Evolutionary conservation across 30 jellyfish, hydroid and myxozoan species (phyloP).

Genomic region (Haliclystus octoradiatus): DNA sequence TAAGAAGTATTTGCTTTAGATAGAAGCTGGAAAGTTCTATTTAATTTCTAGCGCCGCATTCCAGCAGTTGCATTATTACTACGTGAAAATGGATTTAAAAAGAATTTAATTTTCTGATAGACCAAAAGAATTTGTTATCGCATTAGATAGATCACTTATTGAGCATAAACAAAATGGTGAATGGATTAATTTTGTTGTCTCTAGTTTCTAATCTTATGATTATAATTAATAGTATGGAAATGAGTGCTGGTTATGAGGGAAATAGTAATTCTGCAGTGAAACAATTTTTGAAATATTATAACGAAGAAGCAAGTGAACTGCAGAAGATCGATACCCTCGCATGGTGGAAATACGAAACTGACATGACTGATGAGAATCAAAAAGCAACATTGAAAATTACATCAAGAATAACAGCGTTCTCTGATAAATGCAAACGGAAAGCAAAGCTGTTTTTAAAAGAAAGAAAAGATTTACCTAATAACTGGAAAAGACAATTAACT

Average conservation of each 20-base stretch:
- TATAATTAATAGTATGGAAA: too few species aligned
- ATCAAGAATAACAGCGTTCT: conserved; percentile 16
- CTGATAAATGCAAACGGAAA: conserved; percentile 11
- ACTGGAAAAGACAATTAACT: conserved; percentile 48
- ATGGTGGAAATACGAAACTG: conserved; percentile 52
- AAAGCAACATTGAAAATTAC: conserved; percentile 26
- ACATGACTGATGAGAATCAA: conserved; percentile 18
- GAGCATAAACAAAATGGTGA: too few species aligned
- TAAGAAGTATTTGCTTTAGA: too few species aligned
- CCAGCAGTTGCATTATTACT: too few species aligned
- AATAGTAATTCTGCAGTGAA: neutral
- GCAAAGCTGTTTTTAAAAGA: conserved; percentile 38
- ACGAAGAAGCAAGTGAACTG: conserved; percentile 44
- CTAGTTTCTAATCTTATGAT: too few species aligned
- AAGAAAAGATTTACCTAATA: conserved; percentile 14
- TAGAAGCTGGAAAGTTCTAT: too few species aligned
- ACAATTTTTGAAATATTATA: conserved; percentile 34
- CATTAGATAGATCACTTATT: too few species aligned
- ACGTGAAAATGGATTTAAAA: too few species aligned
- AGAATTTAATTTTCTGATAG: too few species aligned
- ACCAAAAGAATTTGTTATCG: too few species aligned
- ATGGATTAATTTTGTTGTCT: too few species aligned
- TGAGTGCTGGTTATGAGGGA: neutral
- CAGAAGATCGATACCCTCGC: conserved; percentile 24
- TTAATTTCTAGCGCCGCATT: too few species aligned